These are phyloP conservation scores for Aspidapion aeneum DNA, from an alignment of 2,888 invertebrate genomes.

Conservation along the genomic window DNA sequence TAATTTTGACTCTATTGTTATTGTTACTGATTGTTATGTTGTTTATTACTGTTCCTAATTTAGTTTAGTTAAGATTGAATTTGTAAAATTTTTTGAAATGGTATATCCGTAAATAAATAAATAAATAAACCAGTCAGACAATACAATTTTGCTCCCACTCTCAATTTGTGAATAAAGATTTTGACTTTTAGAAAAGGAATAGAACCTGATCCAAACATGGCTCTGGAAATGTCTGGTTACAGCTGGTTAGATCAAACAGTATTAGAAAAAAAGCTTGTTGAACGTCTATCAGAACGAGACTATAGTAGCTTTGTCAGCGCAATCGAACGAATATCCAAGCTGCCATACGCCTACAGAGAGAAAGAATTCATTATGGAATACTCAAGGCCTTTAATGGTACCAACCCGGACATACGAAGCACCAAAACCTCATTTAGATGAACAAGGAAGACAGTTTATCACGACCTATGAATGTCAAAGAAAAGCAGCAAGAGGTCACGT, in stretches of 20 bases:
- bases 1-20: too few species aligned
- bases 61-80: too few species aligned
- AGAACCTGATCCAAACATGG: conserved; percentile 57
- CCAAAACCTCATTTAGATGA: conserved; percentile 66
- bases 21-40: too few species aligned
- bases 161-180: too few species aligned
- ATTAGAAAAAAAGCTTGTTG: conserved; percentile 63
- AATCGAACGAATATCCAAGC: conserved; percentile 65
- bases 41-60: too few species aligned
- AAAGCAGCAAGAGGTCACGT: conserved; percentile 75
- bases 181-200: conserved; percentile 60
- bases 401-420: conserved; percentile 58
- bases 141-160: too few species aligned
- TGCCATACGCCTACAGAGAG: conserved; percentile 67
- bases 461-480: conserved; percentile 67
- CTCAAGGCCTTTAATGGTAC: conserved; percentile 57
- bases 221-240: conserved; percentile 50
- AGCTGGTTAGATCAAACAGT: conserved; percentile 4
- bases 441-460: conserved; percentile 68
- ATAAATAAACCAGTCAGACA: too few species aligned
- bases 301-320: conserved; percentile 69
- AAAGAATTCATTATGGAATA: conserved; percentile 73
- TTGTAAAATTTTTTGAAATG: too few species aligned
- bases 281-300: conserved; percentile 57
- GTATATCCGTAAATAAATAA: too few species aligned